These are phyloP conservation scores for Varecia variegata DNA, from an alignment of 2,797 vertebrate genomes.

Conservation along the genomic window DNA sequence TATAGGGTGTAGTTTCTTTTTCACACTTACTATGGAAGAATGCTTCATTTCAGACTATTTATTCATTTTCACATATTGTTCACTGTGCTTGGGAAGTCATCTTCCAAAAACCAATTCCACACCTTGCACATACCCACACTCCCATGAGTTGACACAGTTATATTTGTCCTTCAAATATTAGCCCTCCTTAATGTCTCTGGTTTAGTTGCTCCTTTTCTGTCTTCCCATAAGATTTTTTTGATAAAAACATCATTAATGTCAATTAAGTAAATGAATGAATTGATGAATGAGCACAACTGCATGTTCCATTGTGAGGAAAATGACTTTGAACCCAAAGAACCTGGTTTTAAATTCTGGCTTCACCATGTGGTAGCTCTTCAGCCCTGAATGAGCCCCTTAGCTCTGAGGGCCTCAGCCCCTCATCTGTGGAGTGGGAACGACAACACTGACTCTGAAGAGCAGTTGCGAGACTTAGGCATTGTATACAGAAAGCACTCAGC, in stretches of 20 bases:
- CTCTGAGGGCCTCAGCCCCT: background rate
- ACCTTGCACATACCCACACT: background rate
- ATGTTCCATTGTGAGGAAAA: background rate
- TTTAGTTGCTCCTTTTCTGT: background rate
- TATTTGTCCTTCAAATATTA: background rate
- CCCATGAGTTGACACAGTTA: background rate
- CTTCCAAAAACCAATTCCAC: background rate
- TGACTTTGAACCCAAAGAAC: background rate
- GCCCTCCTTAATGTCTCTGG: background rate
- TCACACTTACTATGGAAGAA: background rate
- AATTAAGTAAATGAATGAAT: conserved; percentile 13
- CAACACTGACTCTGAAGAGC: background rate
- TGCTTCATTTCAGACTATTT: background rate
- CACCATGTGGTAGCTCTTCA: background rate
- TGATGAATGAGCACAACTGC: background rate
- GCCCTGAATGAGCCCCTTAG: background rate
- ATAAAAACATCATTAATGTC: background rate
- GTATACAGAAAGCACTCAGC: background rate
- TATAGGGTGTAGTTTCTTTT: background rate
- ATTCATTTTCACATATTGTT: background rate
- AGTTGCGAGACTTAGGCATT: background rate
- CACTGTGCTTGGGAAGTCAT: background rate
- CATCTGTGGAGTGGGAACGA: conserved; percentile 36
- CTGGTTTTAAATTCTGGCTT: background rate
- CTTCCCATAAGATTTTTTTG: background rate